Base-by-base conservation (phyloP, 2,113 vertebrate species). In the Ardeotis arabs region DNA sequence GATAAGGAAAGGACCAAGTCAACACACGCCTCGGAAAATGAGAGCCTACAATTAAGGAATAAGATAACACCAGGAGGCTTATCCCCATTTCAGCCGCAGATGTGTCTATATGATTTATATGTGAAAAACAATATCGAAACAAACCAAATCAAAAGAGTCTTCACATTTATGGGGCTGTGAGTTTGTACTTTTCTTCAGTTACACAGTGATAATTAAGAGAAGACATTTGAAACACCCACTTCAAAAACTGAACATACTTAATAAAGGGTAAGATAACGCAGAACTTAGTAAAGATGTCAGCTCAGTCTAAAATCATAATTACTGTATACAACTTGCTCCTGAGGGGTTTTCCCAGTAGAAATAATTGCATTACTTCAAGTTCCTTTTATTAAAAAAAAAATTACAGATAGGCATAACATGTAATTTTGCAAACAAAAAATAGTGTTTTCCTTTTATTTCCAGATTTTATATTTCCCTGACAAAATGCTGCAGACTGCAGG, bases 141-240 rank as follows among this genome's bases (percentile, higher is more conserved):
- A 97, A 97, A 97, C 87, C 87, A 95, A 96, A 96, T 97, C 83
- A 76, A 97, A 97, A 91, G 47, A 95, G 58, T 67, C 80, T 88
- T 59, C 91, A 95, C 92, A 91, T 96, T 96, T 90, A 95, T 28
- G 64, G 95, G 90, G 59, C 63, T 95, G 95, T 41, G 76, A 95
- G 68, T 95, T 95, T 93, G 39, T 84, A 86, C 93, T 95, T 93
- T 92, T 95, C 90, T 94, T 95, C 91, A 77, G 87, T 95, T 95
- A 94, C 93, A 98, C 76, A 94, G 90, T 97, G 96, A 97, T 97
- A 98, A 98, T 97, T 98, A 98, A 95, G 79, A 96, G 79, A 28
- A 96, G 96, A 98, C 96, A 97, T 98, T 74, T 97, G 95, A 98
- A 98, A 98, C 78, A 97, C 91, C 96, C 93, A 97, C 87, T 98